Percentiles rank a stretch among this genome's conserved stretches.
phyloP scores from a whole-genome alignment of 2,888 invertebrate genomes.

The Halictus quadricinctus region DNA sequence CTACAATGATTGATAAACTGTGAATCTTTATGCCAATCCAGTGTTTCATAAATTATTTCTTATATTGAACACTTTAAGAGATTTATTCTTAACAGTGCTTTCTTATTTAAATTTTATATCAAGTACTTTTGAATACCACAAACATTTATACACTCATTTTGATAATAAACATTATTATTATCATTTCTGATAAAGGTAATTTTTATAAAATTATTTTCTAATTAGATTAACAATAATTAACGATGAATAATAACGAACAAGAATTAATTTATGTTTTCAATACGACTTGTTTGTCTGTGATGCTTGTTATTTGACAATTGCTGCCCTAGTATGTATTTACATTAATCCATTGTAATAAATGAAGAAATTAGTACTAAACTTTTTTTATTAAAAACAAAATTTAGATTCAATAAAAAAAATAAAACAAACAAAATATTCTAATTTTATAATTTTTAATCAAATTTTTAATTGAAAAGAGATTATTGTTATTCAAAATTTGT shows the following conservation, averaged over 20 bases:
- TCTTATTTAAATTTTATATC: background rate
- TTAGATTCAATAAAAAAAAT: background rate
- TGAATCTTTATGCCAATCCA: background rate
- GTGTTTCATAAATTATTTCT: background rate
- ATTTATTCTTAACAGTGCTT: background rate
- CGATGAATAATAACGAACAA: background rate
- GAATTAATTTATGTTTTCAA: background rate
- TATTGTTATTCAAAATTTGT: background rate
- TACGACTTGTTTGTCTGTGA: background rate
- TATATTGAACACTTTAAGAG: background rate
- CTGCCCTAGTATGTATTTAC: background rate
- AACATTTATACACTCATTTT: too few species aligned
- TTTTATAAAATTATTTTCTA: background rate
- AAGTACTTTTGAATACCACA: too few species aligned
- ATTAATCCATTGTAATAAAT: background rate
- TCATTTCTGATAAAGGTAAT: background rate
- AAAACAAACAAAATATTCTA: background rate
- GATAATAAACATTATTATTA: too few species aligned
- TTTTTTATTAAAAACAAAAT: background rate
- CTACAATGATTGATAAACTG: background rate
- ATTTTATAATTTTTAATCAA: background rate
- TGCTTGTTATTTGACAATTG: background rate
- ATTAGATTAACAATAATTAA: background rate
- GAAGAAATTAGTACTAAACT: background rate
- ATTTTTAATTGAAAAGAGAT: background rate